These are phyloP conservation scores for Umimayanthus chanpuru DNA, from an alignment of 92 coral and sea anemone species.

Conservation along the genomic window DNA sequence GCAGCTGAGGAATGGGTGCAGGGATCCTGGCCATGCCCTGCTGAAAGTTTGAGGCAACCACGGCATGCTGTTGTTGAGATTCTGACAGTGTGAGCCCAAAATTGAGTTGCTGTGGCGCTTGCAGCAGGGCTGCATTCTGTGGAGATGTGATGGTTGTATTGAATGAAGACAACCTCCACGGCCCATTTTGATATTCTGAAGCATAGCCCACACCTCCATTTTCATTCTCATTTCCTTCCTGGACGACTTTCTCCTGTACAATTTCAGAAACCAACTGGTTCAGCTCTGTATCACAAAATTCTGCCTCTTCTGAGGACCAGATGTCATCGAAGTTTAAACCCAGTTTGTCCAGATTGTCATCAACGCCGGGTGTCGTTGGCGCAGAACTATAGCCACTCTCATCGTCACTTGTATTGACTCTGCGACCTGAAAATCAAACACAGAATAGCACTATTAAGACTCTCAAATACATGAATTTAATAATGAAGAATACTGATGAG, in stretches of 20 bases:
- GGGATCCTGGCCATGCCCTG: background rate
- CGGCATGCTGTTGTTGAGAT: background rate
- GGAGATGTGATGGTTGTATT: background rate
- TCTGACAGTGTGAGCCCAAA: background rate
- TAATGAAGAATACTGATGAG: background rate
- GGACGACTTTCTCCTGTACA: background rate
- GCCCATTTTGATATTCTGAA: constrained; percentile 3
- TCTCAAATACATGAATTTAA: background rate
- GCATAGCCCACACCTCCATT: background rate
- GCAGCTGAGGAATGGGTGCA: background rate
- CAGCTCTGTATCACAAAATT: background rate
- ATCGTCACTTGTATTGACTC: background rate
- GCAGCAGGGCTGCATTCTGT: background rate
- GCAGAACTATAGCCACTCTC: constrained; percentile 15
- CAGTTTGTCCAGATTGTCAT: background rate
- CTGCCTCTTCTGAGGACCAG: constrained; percentile 1
- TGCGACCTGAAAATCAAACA: background rate
- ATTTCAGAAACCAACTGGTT: constrained; percentile 1
- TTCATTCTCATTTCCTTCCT: background rate
- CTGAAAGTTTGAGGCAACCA: background rate
- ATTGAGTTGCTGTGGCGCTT: background rate
- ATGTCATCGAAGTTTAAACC: constrained; percentile 2
- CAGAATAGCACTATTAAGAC: background rate
- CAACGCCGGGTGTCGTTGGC: background rate
- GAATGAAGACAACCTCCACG: background rate